Base-by-base conservation (phyloP, 2,797 vertebrate species). In the Ctenopoma kingsleyae region DNA sequence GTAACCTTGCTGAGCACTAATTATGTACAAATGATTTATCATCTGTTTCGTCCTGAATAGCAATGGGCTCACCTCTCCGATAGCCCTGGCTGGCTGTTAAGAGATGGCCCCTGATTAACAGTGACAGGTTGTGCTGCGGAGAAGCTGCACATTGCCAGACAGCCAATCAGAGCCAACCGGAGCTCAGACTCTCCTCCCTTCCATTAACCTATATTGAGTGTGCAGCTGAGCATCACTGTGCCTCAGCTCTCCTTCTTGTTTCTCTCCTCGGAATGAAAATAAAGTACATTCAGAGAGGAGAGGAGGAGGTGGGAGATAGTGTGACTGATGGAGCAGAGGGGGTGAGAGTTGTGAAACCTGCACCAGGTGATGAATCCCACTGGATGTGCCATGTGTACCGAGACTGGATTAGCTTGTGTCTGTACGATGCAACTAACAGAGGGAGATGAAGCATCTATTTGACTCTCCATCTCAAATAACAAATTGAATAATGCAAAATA, bases 1-100 rank as follows among this genome's bases (percentile, higher is more conserved):
- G 95, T 98, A 97, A 97, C 97, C 97, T 98, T 98, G 97, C 97
- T 96, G 95, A 96, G 95, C 96, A 95, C 97, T 99, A 98, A 99
- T 99, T 98, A 97, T 96, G 95, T 96, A 97, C 96, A 97, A 98
- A 98, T 98, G 97, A 98, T 98, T 98, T 97, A 98, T 98, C 97
- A 97, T 97, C 95, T 95, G 96, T 96, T 97, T 97, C 92, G 90
- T 95, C 95, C 94, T 94, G 96, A 97, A 96, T 97, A 97, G 96
- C 97, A 96, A 97, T 96, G 92, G 80, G 79, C 95, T 95, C 94
- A 93, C 94, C 95, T 96, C 95, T 95, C 96, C 93, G 95, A 95
- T 96, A 95, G 96, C 93, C 94, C 91, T 89, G 93, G 94, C 95
- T 93, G 91, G 90, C 80, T 96, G 96, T 96, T 96, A 96, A 96